Base-by-base conservation (phyloP, 2,888 invertebrate genomes). In the Drosophila borborema region DNA sequence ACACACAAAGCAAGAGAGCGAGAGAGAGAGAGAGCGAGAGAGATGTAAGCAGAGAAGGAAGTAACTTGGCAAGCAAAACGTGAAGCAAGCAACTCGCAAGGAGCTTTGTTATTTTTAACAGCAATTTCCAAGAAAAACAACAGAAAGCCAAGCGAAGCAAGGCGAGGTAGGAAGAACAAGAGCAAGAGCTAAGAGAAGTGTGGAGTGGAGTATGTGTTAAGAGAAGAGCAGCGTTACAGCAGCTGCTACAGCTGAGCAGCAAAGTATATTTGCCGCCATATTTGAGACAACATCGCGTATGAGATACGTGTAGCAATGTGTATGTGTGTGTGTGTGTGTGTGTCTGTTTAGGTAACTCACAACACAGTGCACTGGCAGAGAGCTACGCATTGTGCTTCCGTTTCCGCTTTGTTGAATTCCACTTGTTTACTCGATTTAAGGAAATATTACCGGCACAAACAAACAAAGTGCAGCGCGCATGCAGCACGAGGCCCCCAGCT, bases 361-460 rank as follows among this genome's bases (percentile, higher is more conserved):
- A 79, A 41, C 62, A 74, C 63, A 72, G 59, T 31, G 10, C 63
- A 72, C 61, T 31, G 10, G 40, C 49, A 63, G 60, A 69, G 89
- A 71, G 89, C 84, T 82, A 87, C 85, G 90, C 85, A 89, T 87
- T 89, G 86, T 90, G 87, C 90, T 90, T 86, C 86, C 86, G 89
- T 89, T 86, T 86, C 89, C 86, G 86, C 89, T 90, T 89, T 90
- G 90, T 90, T 86, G 87, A 86, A 86, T 77, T 90, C 89, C 90
- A 86, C 90, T 90, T 89, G 90, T 86, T 86, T 86, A 90, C 90
- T 90, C 86, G 86, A 86, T 86, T 86, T 86, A 90, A 86, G 89
- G 89, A 90, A 89, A 86, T 86, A 89, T 86, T 86, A 90, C 90
- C 86, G 90, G 90, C 84, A 81, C 89, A 90, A 86, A 90, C 86